Evolutionary conservation across 1,140 invertebrate species (phyloP).

Genomic region (Lepidotrigona ventralis): DNA sequence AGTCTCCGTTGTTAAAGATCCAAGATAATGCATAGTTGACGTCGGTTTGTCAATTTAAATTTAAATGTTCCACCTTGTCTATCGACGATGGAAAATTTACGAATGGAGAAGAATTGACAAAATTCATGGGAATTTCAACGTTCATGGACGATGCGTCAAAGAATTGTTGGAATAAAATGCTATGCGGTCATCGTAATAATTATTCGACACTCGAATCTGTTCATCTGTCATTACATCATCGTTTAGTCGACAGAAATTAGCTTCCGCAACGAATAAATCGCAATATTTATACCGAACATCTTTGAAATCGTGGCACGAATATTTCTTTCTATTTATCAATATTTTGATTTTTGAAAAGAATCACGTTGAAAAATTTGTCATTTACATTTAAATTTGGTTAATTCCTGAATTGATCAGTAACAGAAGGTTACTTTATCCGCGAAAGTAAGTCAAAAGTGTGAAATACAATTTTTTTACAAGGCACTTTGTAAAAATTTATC

Average conservation of each 20-base stretch:
- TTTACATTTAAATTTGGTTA: no score
- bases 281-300: no score
- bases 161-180: constrained; percentile 7
- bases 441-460: no score
- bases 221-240: constrained; percentile 8
- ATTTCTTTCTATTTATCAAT: no score
- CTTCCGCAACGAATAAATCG: constrained; percentile 23
- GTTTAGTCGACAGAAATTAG: neutral
- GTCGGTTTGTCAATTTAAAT: constrained; percentile 54
- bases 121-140: constrained; percentile 16
- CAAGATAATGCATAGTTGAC: constrained; percentile 47
- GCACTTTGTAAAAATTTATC: no score
- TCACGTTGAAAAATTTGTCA: no score
- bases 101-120: constrained; percentile 33
- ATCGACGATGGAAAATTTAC: constrained; percentile 2
- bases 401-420: no score
- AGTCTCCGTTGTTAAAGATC: constrained; percentile 43
- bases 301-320: no score
- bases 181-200: neutral
- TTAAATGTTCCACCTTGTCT: constrained; percentile 55
- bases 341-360: no score
- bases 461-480: no score
- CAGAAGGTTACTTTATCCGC: no score
- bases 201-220: constrained; percentile 12
- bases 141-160: constrained; percentile 17